Evolutionary conservation across 2,113 vertebrate genomes (phyloP).

Genomic region (Hippocampus guttulatus): DNA sequence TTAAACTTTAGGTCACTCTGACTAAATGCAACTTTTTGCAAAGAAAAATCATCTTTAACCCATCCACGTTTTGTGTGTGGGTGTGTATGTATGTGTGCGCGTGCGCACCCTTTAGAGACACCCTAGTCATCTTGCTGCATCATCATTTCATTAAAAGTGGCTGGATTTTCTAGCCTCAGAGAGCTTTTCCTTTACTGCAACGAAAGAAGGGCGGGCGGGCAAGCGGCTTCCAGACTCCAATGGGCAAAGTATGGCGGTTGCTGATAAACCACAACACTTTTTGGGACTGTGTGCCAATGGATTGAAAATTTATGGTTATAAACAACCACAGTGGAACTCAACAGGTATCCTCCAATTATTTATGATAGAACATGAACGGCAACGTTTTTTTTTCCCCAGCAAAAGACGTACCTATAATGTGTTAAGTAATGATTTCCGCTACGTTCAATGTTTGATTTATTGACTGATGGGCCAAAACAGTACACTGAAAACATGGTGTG

Average conservation of each 20-base stretch:
- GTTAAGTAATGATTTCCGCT: no score
- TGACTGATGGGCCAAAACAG: no score
- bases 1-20: background rate
- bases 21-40: constrained; percentile 11
- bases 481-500: no score
- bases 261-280: constrained; percentile 49
- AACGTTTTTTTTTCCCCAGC: no score
- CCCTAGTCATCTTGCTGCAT: constrained; percentile 46
- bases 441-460: no score
- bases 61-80: no score
- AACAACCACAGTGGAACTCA: no score
- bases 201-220: constrained; percentile 33
- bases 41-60: background rate
- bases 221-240: constrained; percentile 25
- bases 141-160: constrained; percentile 48
- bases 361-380: no score
- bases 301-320: background rate
- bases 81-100: background rate
- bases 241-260: constrained; percentile 42
- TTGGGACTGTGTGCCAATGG: constrained; percentile 5
- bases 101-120: constrained; percentile 25
- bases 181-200: constrained; percentile 20
- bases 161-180: constrained; percentile 21
- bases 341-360: no score
- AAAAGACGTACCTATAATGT: no score